These are phyloP conservation scores for Leistus spinibarbis DNA, from an alignment of 2,888 invertebrate species.

Conservation along the genomic window DNA sequence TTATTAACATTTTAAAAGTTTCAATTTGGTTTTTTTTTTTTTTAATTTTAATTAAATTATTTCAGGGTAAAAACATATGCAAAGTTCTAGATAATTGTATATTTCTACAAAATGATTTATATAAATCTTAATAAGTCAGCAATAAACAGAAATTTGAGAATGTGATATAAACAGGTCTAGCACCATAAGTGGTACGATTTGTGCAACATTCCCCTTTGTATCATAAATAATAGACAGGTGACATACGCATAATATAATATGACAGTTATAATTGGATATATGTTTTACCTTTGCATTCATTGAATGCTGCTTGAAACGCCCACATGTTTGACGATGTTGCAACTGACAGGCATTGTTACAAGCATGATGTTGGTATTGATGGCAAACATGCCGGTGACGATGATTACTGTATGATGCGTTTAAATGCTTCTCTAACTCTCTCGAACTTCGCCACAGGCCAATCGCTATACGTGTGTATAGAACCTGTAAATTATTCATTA, in stretches of 20 bases:
- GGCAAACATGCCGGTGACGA: background rate
- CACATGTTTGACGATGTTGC: background rate
- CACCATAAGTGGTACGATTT: too few species aligned
- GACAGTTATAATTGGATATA: background rate
- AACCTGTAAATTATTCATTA: slow-evolving; percentile 59
- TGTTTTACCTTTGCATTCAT: slow-evolving; percentile 16
- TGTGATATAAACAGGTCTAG: too few species aligned
- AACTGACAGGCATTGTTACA: slow-evolving; percentile 13
- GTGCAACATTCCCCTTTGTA: too few species aligned
- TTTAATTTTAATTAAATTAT: too few species aligned
- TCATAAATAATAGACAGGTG: too few species aligned
- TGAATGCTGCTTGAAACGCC: slow-evolving; percentile 11
- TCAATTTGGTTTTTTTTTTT: too few species aligned
- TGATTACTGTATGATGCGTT: slow-evolving; percentile 48
- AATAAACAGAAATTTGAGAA: too few species aligned
- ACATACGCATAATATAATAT: background rate
- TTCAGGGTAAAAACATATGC: too few species aligned
- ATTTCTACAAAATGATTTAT: too few species aligned
- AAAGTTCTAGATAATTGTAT: too few species aligned
- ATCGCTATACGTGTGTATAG: slow-evolving; percentile 85
- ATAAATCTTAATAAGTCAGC: too few species aligned
- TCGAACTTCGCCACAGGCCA: slow-evolving; percentile 80
- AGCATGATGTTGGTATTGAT: slow-evolving; percentile 8
- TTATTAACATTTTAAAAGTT: too few species aligned
- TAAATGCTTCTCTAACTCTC: slow-evolving; percentile 65